Conservation (phyloP, 64 coral and sea anemone genomes). For the Pachyseris speciosa region DNA sequence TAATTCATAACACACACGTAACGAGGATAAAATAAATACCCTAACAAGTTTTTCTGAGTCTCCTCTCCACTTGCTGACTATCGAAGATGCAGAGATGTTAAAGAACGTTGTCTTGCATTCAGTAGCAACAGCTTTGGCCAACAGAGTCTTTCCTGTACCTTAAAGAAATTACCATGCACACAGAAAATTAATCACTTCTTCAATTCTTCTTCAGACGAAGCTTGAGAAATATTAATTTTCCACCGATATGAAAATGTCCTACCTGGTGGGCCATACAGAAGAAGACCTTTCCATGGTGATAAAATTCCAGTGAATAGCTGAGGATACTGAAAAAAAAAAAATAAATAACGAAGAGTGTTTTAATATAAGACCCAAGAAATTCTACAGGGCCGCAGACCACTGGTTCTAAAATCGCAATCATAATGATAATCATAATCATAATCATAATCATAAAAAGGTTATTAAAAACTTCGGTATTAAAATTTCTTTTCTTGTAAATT, state of each 20-base stretch:
- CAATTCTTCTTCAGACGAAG: neutral
- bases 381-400: neutral
- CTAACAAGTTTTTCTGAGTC: slow-evolving; percentile 99
- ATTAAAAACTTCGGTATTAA: no score
- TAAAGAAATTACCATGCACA: neutral
- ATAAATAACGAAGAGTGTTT: neutral
- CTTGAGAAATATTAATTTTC: neutral
- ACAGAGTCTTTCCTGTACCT: slow-evolving; percentile 96
- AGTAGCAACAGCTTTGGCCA: slow-evolving; percentile 98
- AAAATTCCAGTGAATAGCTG: slow-evolving; percentile 98
- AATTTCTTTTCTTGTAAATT: no score
- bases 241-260: neutral
- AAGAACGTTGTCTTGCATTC: slow-evolving; percentile 99
- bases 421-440: no score
- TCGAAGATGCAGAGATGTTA: slow-evolving; percentile 97
- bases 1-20: no score
- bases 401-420: no score
- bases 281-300: slow-evolving; percentile 97
- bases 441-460: no score
- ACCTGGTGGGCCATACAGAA: slow-evolving; percentile 97
- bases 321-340: slow-evolving; percentile 74
- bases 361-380: neutral
- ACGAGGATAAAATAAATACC: slow-evolving; percentile 45
- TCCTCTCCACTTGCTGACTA: slow-evolving; percentile 99
- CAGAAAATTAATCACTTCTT: neutral